phyloP scores from a whole-genome alignment of 2,888 invertebrate genomes.

The Drosophila monieri region DNA sequence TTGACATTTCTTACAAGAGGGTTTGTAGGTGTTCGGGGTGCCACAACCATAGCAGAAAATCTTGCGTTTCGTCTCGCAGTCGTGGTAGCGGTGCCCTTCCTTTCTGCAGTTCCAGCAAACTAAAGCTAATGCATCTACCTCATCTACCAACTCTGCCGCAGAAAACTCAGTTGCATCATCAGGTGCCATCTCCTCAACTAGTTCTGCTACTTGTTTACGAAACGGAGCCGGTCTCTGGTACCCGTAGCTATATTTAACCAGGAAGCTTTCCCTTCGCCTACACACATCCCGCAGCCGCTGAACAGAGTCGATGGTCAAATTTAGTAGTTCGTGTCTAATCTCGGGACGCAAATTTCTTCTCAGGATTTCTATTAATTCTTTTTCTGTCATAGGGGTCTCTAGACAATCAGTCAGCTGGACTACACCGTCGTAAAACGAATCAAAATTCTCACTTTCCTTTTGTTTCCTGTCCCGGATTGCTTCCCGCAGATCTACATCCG shows the following conservation, averaged over 20 bases:
- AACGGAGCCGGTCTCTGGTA: background rate
- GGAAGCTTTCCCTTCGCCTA: background rate
- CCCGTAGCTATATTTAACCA: background rate
- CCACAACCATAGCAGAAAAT: background rate
- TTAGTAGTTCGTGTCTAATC: slow-evolving; percentile 1
- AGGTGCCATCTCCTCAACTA: background rate
- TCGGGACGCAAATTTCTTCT: slow-evolving; percentile 3
- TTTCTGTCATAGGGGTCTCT: background rate
- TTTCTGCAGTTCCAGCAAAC: too few species aligned
- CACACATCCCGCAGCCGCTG: background rate
- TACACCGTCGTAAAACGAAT: background rate
- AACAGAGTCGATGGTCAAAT: background rate
- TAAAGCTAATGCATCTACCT: too few species aligned
- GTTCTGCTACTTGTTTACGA: background rate
- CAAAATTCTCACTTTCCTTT: background rate
- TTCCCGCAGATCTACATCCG: background rate
- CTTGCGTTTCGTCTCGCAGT: too few species aligned
- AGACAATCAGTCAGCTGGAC: background rate
- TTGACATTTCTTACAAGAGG: too few species aligned
- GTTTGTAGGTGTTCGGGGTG: too few species aligned
- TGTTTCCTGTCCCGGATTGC: background rate
- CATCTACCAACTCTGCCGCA: too few species aligned
- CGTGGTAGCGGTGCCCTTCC: too few species aligned
- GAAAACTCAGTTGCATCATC: too few species aligned
- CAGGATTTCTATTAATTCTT: background rate